These are phyloP conservation scores for Phodopus roborovskii DNA, from an alignment of 2,113 vertebrate genomes.

Conservation along the genomic window DNA sequence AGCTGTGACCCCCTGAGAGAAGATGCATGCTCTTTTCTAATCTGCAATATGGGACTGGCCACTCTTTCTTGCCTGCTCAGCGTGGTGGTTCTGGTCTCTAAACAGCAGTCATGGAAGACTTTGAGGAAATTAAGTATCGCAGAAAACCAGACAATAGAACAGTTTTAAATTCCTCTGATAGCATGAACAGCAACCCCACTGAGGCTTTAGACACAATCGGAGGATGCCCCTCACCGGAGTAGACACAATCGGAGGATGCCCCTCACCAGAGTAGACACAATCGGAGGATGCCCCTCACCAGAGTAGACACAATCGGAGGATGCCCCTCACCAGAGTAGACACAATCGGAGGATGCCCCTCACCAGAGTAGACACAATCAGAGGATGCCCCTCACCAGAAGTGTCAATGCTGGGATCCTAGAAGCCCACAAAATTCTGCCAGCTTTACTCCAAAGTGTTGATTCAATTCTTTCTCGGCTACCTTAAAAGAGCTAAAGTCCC, in stretches of 20 bases:
- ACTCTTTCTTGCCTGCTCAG: not conserved
- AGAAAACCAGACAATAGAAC: not conserved
- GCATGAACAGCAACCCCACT: not conserved
- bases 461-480: slow-evolving; percentile 10
- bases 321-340: not conserved
- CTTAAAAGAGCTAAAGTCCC: not conserved
- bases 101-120: not conserved
- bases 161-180: not conserved
- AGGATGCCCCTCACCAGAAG: not conserved
- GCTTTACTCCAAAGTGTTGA: not conserved
- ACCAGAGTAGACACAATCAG: rapidly evolving
- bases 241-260: too few species aligned
- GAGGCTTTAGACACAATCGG: rapidly evolving
- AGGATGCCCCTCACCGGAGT: not conserved
- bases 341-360: not conserved
- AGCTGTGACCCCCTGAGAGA: not conserved
- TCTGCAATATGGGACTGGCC: not conserved
- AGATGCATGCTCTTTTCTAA: not conserved
- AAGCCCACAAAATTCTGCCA: not conserved
- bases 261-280: not conserved
- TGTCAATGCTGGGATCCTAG: not conserved
- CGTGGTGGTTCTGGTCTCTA: not conserved
- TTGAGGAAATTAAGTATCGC: not conserved
- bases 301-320: too few species aligned
- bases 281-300: not conserved